A percentile compares a stretch with the other conserved stretches of the same genome.
Evolutionary conservation across 2,113 vertebrate genomes (phyloP).

Genomic region (Prietella phreatophila): DNA sequence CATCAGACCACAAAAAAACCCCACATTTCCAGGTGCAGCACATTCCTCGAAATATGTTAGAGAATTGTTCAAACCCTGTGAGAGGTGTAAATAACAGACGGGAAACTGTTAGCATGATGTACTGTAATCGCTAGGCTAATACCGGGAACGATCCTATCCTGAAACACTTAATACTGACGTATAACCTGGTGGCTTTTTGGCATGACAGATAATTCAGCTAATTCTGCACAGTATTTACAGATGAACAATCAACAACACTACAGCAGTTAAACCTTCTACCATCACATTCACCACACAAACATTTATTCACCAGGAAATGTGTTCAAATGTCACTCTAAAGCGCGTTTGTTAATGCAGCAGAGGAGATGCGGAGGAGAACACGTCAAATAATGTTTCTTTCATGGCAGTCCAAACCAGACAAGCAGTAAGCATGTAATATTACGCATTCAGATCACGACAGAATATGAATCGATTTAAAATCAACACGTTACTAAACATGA

Average conservation of each 20-base stretch:
- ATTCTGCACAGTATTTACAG: constrained; percentile 41
- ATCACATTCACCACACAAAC: constrained; percentile 45
- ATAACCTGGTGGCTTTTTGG: neutral
- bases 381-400: constrained; percentile 30
- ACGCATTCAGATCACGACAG: neutral
- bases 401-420: constrained; percentile 21
- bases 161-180: neutral
- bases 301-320: constrained; percentile 27
- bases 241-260: constrained; percentile 33
- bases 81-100: too few species aligned
- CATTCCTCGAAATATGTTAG: neutral
- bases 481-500: neutral
- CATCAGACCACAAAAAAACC: neutral
- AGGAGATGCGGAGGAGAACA: constrained; percentile 51
- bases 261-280: constrained; percentile 31
- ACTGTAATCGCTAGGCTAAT: neutral
- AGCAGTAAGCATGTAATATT: neutral
- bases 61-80: neutral
- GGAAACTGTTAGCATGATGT: neutral
- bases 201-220: constrained; percentile 26
- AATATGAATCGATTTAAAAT: neutral
- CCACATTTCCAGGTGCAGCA: neutral
- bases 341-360: constrained; percentile 57
- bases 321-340: constrained; percentile 11
- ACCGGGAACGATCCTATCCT: neutral